Evolutionary conservation across 1,140 invertebrate species (phyloP).

Genomic region (Ectropis grisescens): DNA sequence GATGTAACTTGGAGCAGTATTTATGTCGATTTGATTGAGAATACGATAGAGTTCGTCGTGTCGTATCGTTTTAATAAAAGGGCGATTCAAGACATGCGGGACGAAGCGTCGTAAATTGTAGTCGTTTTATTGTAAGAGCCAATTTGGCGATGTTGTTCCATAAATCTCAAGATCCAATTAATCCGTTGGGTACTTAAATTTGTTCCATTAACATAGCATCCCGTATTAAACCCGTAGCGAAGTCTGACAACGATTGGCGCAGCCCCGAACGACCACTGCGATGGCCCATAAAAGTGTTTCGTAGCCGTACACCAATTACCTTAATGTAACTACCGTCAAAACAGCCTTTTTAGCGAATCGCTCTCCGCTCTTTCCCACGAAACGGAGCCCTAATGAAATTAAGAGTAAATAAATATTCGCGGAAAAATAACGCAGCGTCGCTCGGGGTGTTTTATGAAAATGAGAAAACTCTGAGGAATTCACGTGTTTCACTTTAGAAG

Average conservation of each 20-base stretch:
- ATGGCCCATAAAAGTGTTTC: conserved; percentile 55
- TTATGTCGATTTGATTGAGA: no score
- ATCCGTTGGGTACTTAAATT: conserved; percentile 40
- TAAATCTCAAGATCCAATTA: conserved; percentile 48
- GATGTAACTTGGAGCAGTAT: neutral
- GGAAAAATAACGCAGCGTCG: conserved; percentile 8
- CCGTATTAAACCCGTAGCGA: conserved; percentile 42
- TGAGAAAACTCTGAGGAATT: conserved; percentile 17
- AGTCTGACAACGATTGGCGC: conserved; percentile 46
- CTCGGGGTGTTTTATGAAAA: conserved; percentile 24
- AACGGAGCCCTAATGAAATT: conserved; percentile 48
- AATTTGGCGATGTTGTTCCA: conserved; percentile 31
- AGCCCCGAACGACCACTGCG: conserved; percentile 41
- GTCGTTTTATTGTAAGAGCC: conserved; percentile 28
- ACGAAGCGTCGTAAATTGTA: conserved; percentile 12
- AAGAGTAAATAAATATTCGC: conserved; percentile 31
- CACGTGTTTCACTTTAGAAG: conserved; percentile 15
- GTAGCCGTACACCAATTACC: conserved; percentile 56
- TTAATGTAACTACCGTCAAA: conserved; percentile 62
- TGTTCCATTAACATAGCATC: conserved; percentile 45
- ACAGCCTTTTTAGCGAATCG: conserved; percentile 53
- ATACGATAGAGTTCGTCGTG: conserved; percentile 1
- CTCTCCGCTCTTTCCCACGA: conserved; percentile 36
- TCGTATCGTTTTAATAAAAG: no score
- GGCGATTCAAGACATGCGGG: no score